Evolutionary conservation across 2,888 invertebrate genomes (phyloP).

Genomic region (Glaucopsyche alexis): DNA sequence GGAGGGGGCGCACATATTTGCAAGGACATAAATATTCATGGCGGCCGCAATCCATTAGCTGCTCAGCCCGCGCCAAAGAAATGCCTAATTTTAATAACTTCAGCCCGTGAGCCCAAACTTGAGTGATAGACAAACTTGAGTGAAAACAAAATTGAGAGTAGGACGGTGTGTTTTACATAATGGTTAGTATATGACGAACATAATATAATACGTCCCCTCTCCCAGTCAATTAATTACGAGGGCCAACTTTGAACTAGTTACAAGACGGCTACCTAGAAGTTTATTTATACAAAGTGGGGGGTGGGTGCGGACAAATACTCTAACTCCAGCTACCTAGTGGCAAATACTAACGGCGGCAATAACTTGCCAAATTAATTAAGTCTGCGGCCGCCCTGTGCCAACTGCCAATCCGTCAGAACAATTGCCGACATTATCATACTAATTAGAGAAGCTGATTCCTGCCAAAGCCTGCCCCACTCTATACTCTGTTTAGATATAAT

Average conservation of each 20-base stretch:
- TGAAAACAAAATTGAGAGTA: too few relatives aligned
- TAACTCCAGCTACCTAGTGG: background rate
- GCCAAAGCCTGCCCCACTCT: background rate
- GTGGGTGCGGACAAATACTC: too few relatives aligned
- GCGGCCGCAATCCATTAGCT: conserved; percentile 23
- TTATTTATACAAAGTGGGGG: too few relatives aligned
- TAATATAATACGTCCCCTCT: background rate
- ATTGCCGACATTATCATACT: background rate
- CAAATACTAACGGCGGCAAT: background rate
- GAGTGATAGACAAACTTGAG: background rate
- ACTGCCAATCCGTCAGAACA: background rate
- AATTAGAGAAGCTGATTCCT: background rate
- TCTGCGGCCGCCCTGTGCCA: conserved; percentile 10
- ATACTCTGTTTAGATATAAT: too few relatives aligned
- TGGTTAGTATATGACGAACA: background rate
- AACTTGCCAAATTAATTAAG: conserved; percentile 28
- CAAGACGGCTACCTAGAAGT: too few relatives aligned
- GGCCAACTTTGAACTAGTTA: background rate
- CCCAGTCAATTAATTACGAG: background rate
- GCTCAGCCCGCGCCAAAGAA: conserved; percentile 12
- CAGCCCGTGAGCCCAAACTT: background rate
- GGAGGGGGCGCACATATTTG: conserved; percentile 6
- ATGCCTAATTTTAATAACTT: conserved; percentile 20
- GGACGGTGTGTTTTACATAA: background rate
- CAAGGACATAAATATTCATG: conserved; percentile 16